Base-by-base conservation (phyloP, 2,113 vertebrate genomes). In the Rhadina sibilatrix region DNA sequence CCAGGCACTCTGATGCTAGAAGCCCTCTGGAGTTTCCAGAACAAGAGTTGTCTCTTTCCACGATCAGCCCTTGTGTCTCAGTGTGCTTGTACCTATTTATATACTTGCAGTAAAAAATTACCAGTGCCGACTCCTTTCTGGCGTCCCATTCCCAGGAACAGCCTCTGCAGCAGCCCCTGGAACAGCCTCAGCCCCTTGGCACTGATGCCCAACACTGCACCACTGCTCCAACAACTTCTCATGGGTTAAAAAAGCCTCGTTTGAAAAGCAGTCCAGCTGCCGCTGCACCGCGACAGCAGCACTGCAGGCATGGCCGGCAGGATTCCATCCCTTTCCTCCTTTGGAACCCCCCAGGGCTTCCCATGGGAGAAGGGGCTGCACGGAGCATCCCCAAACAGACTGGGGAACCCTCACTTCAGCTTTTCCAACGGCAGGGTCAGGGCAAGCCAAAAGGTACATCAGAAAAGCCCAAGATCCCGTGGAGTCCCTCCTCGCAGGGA, bases 251-350 rank as follows among this genome's bases (percentile, higher is more conserved):
- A 21, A 31, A 13, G 4, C 2, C 31, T n/a, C 15, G 1, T 22
- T 70, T 38, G 20, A 64, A 46, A 59, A 33, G 50, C 68, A 92
- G 54, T 9, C 11, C 24, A 59, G 53, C 65, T 13, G 2, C 2
- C 69, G 15, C 69, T 5, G 7, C 37, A 3, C 23, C 0, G 52
- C 0, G 0, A 44, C 0, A 31, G 70, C 65, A 79, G 61, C 70
- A 31, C 56, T 3, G 8, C 63, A 10, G 1, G 0, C 2, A 22
- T 5, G 15, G 38, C 71, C 3, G 2, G 22, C 8, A 25, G 61
- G 30, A 12, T 31, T n/a, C 57, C 81, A 15, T 1, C 59, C 30
- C 44, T 54, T 20, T 22, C 57, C 38, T 78, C 15, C 27, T 49
- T 14, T n/a, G 19, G 54, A 0, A 6, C 2, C 10, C 24, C 24